These are phyloP conservation scores for Saguinus midas DNA, from an alignment of 2,113 vertebrate genomes.

Conservation along the genomic window DNA sequence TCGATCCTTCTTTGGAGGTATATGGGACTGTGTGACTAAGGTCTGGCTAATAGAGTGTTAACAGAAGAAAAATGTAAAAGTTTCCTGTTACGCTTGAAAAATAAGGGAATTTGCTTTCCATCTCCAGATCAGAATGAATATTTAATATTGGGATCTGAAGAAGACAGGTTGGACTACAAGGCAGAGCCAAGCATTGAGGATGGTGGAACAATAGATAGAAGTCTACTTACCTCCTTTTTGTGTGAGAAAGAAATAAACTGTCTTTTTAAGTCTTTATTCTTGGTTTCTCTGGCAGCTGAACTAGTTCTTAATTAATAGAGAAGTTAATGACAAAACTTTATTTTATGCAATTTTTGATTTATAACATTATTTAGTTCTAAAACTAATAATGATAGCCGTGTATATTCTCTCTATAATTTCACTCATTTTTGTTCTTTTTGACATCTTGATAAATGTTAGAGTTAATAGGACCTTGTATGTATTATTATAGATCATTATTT, in stretches of 20 bases:
- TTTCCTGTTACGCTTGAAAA: neutral
- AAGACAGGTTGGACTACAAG: neutral
- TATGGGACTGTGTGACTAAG: neutral
- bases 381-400: neutral
- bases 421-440: neutral
- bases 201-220: neutral
- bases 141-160: neutral
- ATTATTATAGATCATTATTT: neutral
- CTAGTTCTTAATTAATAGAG: neutral
- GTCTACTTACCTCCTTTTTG: neutral
- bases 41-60: neutral
- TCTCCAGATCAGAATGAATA: neutral
- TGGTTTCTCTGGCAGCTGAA: neutral
- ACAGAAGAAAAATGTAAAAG: neutral
- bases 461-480: neutral
- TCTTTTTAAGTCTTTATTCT: neutral
- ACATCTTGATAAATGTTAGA: neutral
- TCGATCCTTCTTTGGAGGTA: neutral
- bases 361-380: neutral
- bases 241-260: neutral
- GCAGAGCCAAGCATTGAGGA: neutral
- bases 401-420: neutral
- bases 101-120: neutral
- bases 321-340: neutral
- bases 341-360: neutral